phyloP scores from a whole-genome alignment of 2,113 vertebrate species.

The Dicaeum eximium region DNA sequence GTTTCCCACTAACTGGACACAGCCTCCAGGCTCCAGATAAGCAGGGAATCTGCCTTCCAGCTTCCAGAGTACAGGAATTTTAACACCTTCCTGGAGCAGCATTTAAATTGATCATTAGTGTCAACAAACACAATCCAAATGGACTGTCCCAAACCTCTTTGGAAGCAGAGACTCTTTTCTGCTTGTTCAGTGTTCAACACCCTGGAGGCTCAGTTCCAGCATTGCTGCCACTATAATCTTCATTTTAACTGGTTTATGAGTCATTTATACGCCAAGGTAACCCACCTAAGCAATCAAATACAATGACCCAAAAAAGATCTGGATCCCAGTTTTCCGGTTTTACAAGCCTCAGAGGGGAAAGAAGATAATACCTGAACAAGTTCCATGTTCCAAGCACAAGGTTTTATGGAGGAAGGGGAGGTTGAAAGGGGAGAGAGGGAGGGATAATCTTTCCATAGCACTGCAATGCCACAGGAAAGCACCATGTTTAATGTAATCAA shows the following conservation, averaged over 20 bases:
- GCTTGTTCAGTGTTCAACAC: background rate
- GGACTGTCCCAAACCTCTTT: background rate
- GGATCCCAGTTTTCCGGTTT: background rate
- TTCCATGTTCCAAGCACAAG: fast-evolving
- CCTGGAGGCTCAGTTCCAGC: background rate
- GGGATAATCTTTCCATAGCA: background rate
- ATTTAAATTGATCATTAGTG: background rate
- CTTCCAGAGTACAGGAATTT: background rate
- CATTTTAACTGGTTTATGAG: background rate
- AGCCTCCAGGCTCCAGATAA: background rate
- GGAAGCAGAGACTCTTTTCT: background rate
- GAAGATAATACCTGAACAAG: background rate
- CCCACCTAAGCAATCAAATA: background rate
- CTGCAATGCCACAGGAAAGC: slow-evolving; percentile 51
- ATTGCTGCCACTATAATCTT: background rate
- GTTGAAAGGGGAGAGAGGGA: background rate
- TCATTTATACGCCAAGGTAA: background rate
- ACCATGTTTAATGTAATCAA: slow-evolving; percentile 64
- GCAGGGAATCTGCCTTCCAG: background rate
- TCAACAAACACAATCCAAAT: background rate
- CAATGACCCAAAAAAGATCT: background rate
- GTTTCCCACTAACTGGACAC: background rate
- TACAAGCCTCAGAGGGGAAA: background rate
- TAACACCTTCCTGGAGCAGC: background rate
- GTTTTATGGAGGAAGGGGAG: background rate